These are phyloP conservation scores for Drosophila pseudotakahashii DNA, from an alignment of 2,888 invertebrate genomes.

Conservation along the genomic window DNA sequence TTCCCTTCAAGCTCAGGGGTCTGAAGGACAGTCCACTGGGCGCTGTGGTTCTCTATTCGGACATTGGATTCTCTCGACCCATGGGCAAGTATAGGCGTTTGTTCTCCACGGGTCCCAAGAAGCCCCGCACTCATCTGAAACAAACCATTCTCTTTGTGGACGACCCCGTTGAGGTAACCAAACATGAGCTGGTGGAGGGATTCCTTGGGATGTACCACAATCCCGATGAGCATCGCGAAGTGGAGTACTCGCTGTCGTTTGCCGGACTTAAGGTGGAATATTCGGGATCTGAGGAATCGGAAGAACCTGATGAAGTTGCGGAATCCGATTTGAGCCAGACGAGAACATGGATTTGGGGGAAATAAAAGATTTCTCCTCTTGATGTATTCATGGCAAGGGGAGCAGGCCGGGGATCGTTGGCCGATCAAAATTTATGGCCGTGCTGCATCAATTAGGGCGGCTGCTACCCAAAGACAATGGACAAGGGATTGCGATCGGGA, in stretches of 20 bases:
- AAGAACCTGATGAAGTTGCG: not conserved
- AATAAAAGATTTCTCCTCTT: constrained; percentile 27
- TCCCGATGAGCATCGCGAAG: constrained; percentile 30
- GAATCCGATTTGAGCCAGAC: not conserved
- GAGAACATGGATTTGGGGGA: not conserved
- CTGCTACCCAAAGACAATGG: constrained; percentile 71
- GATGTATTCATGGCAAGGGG: constrained; percentile 70
- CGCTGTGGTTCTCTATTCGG: constrained; percentile 40
- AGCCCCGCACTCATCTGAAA: constrained; percentile 44
- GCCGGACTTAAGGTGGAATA: not conserved
- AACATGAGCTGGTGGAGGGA: constrained; percentile 36
- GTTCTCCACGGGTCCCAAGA: constrained; percentile 50
- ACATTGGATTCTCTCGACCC: constrained; percentile 27
- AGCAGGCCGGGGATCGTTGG: constrained; percentile 44
- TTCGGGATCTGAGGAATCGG: not conserved
- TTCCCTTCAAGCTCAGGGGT: constrained; percentile 25
- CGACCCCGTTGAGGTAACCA: constrained; percentile 6
- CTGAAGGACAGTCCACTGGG: constrained; percentile 21
- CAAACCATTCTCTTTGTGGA: constrained; percentile 48
- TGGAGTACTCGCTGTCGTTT: constrained; percentile 43
- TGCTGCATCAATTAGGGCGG: constrained; percentile 84
- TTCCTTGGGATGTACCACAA: constrained; percentile 26
- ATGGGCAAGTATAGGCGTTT: constrained; percentile 12
- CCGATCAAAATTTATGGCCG: constrained; percentile 82
- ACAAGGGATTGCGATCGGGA: constrained; percentile 14